Percentiles rank a stretch among this genome's conserved stretches.
phyloP scores from a whole-genome alignment of 2,888 invertebrate genomes.

The Cerceris rybyensis region DNA sequence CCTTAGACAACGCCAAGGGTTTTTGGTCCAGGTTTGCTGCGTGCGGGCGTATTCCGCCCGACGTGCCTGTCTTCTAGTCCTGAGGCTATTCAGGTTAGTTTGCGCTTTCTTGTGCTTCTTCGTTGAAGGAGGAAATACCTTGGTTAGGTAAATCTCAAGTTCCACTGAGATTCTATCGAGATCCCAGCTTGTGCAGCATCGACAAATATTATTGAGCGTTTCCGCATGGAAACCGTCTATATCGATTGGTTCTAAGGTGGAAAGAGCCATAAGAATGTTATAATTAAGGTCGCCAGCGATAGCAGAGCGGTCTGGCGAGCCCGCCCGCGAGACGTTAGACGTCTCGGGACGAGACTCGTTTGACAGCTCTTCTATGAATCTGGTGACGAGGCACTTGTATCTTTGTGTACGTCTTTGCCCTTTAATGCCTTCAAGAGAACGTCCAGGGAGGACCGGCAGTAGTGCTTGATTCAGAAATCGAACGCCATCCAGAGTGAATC shows the following conservation, averaged over 20 bases:
- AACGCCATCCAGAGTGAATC: too few relatives aligned
- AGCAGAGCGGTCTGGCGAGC: too few relatives aligned
- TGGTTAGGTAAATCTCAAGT: too few relatives aligned
- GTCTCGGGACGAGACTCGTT: not conserved
- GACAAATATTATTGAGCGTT: too few relatives aligned
- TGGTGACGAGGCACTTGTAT: not conserved
- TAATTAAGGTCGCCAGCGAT: too few relatives aligned
- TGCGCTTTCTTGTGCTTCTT: not conserved
- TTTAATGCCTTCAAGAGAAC: slow-evolving; percentile 10
- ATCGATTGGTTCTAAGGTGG: too few relatives aligned
- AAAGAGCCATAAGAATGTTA: too few relatives aligned
- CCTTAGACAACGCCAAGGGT: slow-evolving; percentile 41
- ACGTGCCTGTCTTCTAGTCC: slow-evolving; percentile 13
- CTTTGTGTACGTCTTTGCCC: not conserved
- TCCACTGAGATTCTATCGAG: too few relatives aligned
- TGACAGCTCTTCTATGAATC: not conserved
- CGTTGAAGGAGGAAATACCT: not conserved
- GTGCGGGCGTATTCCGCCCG: slow-evolving; percentile 35
- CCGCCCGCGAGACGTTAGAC: too few relatives aligned
- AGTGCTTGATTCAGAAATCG: too few relatives aligned
- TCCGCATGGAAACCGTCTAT: too few relatives aligned
- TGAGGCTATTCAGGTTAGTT: not conserved
- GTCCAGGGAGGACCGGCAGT: not conserved
- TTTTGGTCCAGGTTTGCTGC: slow-evolving; percentile 42
- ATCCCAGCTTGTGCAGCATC: too few relatives aligned